Evolutionary conservation across 2,797 vertebrate species (phyloP).

Genomic region (Choloepus didactylus): DNA sequence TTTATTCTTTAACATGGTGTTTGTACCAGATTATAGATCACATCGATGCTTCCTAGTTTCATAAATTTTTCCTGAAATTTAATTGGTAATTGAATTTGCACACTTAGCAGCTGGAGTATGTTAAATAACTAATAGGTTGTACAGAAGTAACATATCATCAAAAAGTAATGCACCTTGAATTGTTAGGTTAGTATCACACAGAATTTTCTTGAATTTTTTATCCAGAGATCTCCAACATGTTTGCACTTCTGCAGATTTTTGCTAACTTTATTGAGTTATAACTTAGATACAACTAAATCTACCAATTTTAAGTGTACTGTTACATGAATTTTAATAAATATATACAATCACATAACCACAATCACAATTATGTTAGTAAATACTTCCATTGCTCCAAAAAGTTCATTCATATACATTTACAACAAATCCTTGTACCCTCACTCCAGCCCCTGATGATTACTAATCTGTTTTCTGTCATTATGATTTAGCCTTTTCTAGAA

Average conservation of each 20-base stretch:
- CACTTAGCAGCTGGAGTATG: background rate
- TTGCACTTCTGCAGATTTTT: background rate
- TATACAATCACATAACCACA: background rate
- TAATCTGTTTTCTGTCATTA: background rate
- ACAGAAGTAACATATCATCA: background rate
- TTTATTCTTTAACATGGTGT: background rate
- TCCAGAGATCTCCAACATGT: background rate
- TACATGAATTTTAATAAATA: background rate
- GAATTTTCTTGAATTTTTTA: conserved; percentile 39
- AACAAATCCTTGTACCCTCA: background rate
- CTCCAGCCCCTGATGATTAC: background rate
- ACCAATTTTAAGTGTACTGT: background rate
- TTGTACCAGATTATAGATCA: background rate
- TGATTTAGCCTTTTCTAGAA: background rate
- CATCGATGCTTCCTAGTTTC: background rate
- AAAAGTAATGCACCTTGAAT: background rate
- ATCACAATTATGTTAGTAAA: background rate
- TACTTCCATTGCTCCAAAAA: background rate
- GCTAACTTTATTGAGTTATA: background rate
- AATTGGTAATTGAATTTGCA: conserved; percentile 18
- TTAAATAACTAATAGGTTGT: background rate
- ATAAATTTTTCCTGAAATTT: conserved; percentile 19
- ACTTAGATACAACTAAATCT: conserved; percentile 5
- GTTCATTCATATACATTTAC: background rate
- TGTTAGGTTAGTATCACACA: background rate